Evolutionary conservation across 2,797 vertebrate species (phyloP), one percentile per base, ranked within the genome.

Genomic region (Clangula hyemalis): DNA sequence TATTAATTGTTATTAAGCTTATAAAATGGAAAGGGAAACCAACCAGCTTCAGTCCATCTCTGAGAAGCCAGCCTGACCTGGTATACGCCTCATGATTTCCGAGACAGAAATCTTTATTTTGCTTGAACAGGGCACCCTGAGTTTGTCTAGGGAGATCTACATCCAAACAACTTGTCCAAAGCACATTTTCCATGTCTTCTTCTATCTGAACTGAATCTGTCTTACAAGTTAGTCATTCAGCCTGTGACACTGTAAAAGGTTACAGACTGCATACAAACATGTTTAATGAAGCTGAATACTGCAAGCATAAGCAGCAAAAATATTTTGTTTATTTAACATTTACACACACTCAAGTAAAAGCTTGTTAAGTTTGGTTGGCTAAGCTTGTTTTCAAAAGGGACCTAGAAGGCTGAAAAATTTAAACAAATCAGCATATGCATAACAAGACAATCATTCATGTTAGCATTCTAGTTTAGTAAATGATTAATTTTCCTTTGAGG

Each of bases 301-400:
- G 70, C 86, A 75, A 89, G 70, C 89, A 81, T 71, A 93, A 94
- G 86, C 94, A 70, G 66, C 71, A 86, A 70, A 77, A 90, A 78
- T 28, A 74, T 47, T 90, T 84, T 95, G 90, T 94, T 97, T 95
- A 90, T 90, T 93, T 95, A 93, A 84, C 68, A 85, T 96, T 95
- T 90, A 79, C 19, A 85, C 88, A 96, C 47, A 81, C 54, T 80
- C 91, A 90, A 89, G 93, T 94, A 80, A 96, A 89, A 97, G 72
- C 94, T 87, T 89, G 91, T 94, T 94, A 82, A 11, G 0, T 91
- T 88, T 91, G 90, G 69, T 95, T 96, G 86, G 78, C 81, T 90
- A 53, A 85, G 75, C 85, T 87, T 87, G 72, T 84, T 95, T 95
- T 96, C 90, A 80, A 83, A 87, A 89, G 82, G 71, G 69, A 87